Evolutionary conservation across 1,140 invertebrate species (phyloP).

Genomic region (Ceratina australensis): DNA sequence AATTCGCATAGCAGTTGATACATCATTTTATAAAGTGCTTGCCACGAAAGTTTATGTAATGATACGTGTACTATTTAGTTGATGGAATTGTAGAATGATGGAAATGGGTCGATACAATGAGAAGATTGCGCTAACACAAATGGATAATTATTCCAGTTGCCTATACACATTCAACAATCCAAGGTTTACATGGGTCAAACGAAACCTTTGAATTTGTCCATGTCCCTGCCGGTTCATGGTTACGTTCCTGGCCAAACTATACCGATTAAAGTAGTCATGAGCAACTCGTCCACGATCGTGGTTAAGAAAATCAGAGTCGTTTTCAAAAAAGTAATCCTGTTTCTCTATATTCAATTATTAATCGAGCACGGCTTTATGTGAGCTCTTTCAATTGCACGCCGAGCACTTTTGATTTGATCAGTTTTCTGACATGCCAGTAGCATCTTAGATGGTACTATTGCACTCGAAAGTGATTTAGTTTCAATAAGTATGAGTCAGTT

Average conservation of each 20-base stretch:
- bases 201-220: slow-evolving; percentile 59
- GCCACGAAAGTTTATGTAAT: too few species aligned
- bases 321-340: slow-evolving; percentile 66
- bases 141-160: slow-evolving; percentile 55
- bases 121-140: too few species aligned
- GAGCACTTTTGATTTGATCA: background rate
- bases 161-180: slow-evolving; percentile 58
- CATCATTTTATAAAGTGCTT: too few species aligned
- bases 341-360: background rate
- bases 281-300: slow-evolving; percentile 61
- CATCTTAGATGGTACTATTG: too few species aligned
- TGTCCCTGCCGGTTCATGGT: slow-evolving; percentile 65
- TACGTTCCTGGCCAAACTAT: slow-evolving; percentile 70
- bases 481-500: too few species aligned
- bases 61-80: too few species aligned
- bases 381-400: background rate
- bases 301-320: slow-evolving; percentile 67
- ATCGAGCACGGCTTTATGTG: background rate
- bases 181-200: slow-evolving; percentile 68
- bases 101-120: too few species aligned
- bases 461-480: too few species aligned
- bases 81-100: too few species aligned
- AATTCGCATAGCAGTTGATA: too few species aligned
- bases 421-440: too few species aligned
- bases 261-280: slow-evolving; percentile 62